Evolutionary conservation across 2,888 invertebrate genomes (phyloP).

Genomic region (Agrochola lota): DNA sequence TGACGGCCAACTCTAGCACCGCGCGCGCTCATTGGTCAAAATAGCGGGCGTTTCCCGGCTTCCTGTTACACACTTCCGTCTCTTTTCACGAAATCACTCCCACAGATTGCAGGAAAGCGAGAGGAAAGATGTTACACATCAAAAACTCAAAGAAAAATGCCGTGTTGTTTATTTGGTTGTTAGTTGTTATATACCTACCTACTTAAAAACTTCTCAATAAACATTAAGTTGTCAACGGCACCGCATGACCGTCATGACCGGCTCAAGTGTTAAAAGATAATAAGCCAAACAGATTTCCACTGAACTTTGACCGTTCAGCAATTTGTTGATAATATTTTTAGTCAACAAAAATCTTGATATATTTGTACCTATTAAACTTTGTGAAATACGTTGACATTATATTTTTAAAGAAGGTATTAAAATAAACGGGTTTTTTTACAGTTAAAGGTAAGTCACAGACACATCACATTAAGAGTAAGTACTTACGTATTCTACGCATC

Average conservation of each 20-base stretch:
- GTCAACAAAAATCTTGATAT: constrained; percentile 70
- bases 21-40: no score
- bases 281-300: constrained; percentile 70
- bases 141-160: background rate
- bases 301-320: constrained; percentile 71
- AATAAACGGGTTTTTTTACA: constrained; percentile 17
- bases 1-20: no score
- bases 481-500: no score
- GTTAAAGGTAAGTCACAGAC: constrained; percentile 13
- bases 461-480: background rate
- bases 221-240: constrained; percentile 27
- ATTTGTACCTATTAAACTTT: constrained; percentile 55
- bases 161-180: constrained; percentile 19
- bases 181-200: background rate
- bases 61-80: no score
- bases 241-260: constrained; percentile 46
- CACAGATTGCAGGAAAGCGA: no score
- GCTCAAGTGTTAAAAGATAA: constrained; percentile 61
- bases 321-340: constrained; percentile 67
- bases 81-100: no score
- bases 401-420: constrained; percentile 26
- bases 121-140: no score
- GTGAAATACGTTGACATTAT: constrained; percentile 41
- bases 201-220: constrained; percentile 25
- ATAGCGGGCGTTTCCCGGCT: no score